Conservation (phyloP, 2,888 invertebrate species). For the Flexamia atlantica region DNA sequence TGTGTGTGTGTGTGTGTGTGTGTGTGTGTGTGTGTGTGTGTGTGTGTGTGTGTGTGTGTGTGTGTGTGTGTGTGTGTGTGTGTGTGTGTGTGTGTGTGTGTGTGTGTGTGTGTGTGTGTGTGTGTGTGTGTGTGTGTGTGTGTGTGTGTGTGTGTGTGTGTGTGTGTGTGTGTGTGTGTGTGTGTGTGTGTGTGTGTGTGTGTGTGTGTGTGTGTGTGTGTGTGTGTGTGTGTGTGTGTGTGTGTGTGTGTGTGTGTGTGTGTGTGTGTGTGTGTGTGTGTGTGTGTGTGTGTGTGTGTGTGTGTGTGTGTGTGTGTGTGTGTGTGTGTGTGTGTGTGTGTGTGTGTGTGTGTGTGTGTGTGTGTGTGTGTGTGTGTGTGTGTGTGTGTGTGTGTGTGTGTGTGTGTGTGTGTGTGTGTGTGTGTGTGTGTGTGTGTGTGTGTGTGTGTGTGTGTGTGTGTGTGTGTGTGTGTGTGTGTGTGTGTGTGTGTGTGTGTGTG, state of each 20-base stretch:
- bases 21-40: neutral
- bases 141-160: conserved; percentile 9
- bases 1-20: neutral
- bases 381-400: conserved; percentile 9
- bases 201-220: conserved; percentile 9
- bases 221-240: conserved; percentile 9
- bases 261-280: conserved; percentile 9
- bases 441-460: conserved; percentile 9
- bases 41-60: neutral
- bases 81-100: neutral
- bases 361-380: conserved; percentile 9
- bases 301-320: conserved; percentile 9
- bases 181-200: conserved; percentile 9
- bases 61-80: neutral
- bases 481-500: neutral
- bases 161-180: conserved; percentile 9
- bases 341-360: conserved; percentile 9
- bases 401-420: conserved; percentile 9
- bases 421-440: conserved; percentile 5
- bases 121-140: conserved; percentile 9
- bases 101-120: conserved; percentile 9
- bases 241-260: conserved; percentile 9
- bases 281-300: conserved; percentile 9
- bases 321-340: conserved; percentile 9
- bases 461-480: conserved; percentile 9